Base-by-base conservation (phyloP, 2,797 vertebrate genomes). In the Myripristis jacobus region DNA sequence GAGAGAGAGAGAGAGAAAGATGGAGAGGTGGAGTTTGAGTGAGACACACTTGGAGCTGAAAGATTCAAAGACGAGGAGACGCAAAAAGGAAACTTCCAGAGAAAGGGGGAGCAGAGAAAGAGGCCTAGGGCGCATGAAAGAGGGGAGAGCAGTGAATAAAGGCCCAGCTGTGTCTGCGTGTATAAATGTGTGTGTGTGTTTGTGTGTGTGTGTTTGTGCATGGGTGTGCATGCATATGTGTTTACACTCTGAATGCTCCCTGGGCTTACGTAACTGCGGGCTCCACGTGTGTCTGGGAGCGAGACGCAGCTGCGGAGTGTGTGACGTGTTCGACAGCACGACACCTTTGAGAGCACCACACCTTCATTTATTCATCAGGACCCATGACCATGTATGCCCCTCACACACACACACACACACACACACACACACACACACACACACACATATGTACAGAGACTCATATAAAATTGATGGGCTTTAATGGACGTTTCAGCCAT, bases 321-420 rank as follows among this genome's bases (percentile, higher is more conserved):
- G 68, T 74, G 81, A 61, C 65, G 62, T 65, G 70, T 88, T 64
- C 55, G 65, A 75, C 55, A 25, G 50, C 80, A 65, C 36, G 52
- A n/a, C 73, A 67, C 69, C n/a, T n/a, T n/a, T n/a, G n/a, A 15
- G 57, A 66, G 54, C 77, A 43, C 59, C 61, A 41, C 70, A 81
- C 75, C 79, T 73, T 87, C 73, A 87, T 77, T 87, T 86, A 88
- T 86, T 87, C 73, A 89, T 88, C 16, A 56, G 10, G 10, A 51
- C 34, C 18, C 68, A 64, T 43, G 24, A n/a, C n/a, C 60, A 36
- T 36, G 52, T n/a, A 31, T n/a, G n/a, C n/a, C n/a, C n/a, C 62
- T 73, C 79, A 68, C 27, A 44, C 73, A 69, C 72, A 80, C 68
- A 73, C 68, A 56, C 43, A 55, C 65, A 73, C 77, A 68, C 27